Evolutionary conservation across 2,888 invertebrate species (phyloP), one percentile per base, ranked within the genome.

Genomic region (Drosophila multiciliata): DNA sequence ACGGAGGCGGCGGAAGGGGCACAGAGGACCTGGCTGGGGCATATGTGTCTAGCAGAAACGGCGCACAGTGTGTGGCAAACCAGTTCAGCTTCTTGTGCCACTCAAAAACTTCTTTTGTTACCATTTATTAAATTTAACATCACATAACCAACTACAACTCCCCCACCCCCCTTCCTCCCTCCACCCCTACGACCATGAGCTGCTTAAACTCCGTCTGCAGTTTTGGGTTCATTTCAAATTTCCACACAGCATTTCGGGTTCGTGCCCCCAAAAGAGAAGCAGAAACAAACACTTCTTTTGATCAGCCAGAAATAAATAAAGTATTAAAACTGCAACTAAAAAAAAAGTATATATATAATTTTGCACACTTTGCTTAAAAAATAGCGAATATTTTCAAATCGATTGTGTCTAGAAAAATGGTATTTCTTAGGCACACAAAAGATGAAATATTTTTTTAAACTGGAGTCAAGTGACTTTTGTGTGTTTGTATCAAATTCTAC

Each of bases 191-290:
- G 23, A 23, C 8, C 9, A 42, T 12, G 20, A 54, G 15, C 26
- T 15, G 23, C 36, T 23, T 52, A 20, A 35, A 53, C 52, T 36
- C 17, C 17, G 53, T 36, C 53, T 54, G 53, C 53, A 54, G 53
- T 54, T 54, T 54, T 53, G 15, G 15, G 53, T 8, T 48, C 53
- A 20, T 52, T 52, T 33, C 23, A 23, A 20, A 35, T 38, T 38
- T 54, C 15, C 45, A 53, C 15, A 5, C 33, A 53, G 33, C 33
- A 8, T 35, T 33, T 6, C 26, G 38, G 12, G 26, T 55, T 36
- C 23, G 36, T 9, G 23, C 26, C 29, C n/a, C 50, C 6, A 29
- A 3, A 38, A 12, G 11, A n/a, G n/a, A n/a, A 17, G 17, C 17
- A 6, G 11, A 12, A 55, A 48, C 29, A 6, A 26, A 38, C 15